A percentile compares a stretch with the other conserved stretches of the same genome.
phyloP scores from a whole-genome alignment of 2,888 invertebrate genomes.

The Monopis laevigella region DNA sequence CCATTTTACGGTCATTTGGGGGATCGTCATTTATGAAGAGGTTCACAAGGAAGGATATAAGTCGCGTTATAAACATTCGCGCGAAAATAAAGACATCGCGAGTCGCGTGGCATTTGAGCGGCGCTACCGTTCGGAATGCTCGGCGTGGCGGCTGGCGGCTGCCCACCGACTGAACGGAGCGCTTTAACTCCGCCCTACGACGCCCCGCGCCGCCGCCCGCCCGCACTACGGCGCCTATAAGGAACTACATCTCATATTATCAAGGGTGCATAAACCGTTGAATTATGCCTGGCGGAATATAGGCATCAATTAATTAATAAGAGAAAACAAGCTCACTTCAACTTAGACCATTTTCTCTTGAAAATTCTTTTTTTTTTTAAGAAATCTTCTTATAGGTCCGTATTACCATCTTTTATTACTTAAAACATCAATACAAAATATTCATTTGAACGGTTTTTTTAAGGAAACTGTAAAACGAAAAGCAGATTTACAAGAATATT shows the following conservation, averaged over 20 bases:
- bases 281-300: constrained; percentile 55
- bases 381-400: too few relatives aligned
- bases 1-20: constrained; percentile 51
- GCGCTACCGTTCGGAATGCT: constrained; percentile 26
- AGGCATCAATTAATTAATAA: constrained; percentile 44
- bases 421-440: too few relatives aligned
- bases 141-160: constrained; percentile 49
- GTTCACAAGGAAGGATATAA: constrained; percentile 22
- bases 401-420: too few relatives aligned
- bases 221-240: constrained; percentile 46
- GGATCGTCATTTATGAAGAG: too few relatives aligned
- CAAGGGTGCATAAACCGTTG: constrained; percentile 59
- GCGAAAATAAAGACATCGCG: constrained; percentile 51
- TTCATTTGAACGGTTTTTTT: too few relatives aligned
- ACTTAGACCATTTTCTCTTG: too few relatives aligned
- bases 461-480: too few relatives aligned
- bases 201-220: constrained; percentile 40
- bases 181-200: constrained; percentile 51
- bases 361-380: too few relatives aligned
- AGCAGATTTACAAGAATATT: too few relatives aligned
- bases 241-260: constrained; percentile 63
- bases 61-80: constrained; percentile 59
- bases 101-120: constrained; percentile 45
- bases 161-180: constrained; percentile 60
- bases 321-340: too few relatives aligned